Percentiles rank a stretch among this genome's conserved stretches.
phyloP scores from a whole-genome alignment of 1,140 invertebrate species.

The Linepithema humile region DNA sequence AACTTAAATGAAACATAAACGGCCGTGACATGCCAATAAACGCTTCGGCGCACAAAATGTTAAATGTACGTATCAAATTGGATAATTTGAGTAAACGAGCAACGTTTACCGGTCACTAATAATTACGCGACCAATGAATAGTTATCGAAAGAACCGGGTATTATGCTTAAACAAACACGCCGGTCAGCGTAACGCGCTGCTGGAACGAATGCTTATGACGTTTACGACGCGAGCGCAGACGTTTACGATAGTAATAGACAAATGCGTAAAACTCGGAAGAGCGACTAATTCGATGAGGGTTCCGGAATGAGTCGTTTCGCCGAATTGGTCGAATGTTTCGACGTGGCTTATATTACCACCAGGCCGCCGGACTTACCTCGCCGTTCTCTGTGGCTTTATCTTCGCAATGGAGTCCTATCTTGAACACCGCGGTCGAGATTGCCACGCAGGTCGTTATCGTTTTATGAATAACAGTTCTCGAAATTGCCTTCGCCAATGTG shows the following conservation, averaged over 20 bases:
- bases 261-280: constrained; percentile 35
- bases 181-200: not conserved
- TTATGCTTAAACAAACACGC: constrained; percentile 10
- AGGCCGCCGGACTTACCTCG: not conserved
- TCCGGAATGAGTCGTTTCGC: constrained; percentile 36
- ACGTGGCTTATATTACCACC: constrained; percentile 25
- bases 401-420: constrained; percentile 49
- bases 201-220: not conserved
- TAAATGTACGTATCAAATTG: constrained; percentile 51
- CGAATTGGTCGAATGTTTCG: constrained; percentile 35
- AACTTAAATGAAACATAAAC: constrained; percentile 56
- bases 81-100: constrained; percentile 30
- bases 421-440: constrained; percentile 51
- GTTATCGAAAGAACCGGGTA: constrained; percentile 12
- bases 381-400: constrained; percentile 46
- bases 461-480: constrained; percentile 72
- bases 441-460: constrained; percentile 68
- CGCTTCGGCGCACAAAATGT: constrained; percentile 28
- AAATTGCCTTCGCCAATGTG: constrained; percentile 63
- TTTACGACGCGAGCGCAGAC: not conserved
- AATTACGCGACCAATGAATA: constrained; percentile 28
- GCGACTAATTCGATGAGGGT: constrained; percentile 42
- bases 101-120: not conserved
- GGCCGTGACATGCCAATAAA: constrained; percentile 35
- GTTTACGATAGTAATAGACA: constrained; percentile 33